Percentiles rank a stretch among this genome's conserved stretches.
These are phyloP conservation scores for Caenorhabditis sulstoni DNA, from an alignment of 2,888 invertebrate genomes.

Conservation along the genomic window DNA sequence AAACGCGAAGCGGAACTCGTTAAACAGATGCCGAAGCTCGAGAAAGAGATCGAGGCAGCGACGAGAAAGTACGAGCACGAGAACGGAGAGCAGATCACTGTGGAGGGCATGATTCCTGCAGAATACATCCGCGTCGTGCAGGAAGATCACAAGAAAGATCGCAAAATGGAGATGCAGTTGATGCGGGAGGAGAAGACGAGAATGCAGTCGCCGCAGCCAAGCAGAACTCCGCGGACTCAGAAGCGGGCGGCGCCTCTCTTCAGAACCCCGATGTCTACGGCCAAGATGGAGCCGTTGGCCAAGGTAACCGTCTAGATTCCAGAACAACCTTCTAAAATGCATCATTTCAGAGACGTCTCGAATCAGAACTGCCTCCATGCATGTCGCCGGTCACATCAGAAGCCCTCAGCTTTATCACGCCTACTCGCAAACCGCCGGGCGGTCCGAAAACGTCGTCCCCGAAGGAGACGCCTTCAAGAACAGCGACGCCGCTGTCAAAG, in stretches of 20 bases:
- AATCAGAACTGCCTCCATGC: constrained; percentile 35
- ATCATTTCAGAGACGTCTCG: constrained; percentile 40
- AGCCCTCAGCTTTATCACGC: constrained; percentile 53
- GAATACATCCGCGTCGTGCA: constrained; percentile 31
- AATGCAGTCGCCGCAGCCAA: constrained; percentile 36
- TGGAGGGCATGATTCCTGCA: constrained; percentile 42
- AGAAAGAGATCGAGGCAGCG: constrained; percentile 25
- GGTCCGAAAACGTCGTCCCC: constrained; percentile 57
- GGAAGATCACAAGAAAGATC: constrained; percentile 49
- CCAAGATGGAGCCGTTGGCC: constrained; percentile 48
- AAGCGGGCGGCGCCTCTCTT: constrained; percentile 42
- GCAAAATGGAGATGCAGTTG: constrained; percentile 42
- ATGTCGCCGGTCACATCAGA: constrained; percentile 48
- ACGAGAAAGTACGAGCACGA: constrained; percentile 28
- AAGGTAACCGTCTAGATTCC: constrained; percentile 20
- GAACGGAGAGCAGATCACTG: constrained; percentile 27
- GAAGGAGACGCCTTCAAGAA: constrained; percentile 13
- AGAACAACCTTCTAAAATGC: neutral
- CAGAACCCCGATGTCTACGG: constrained; percentile 40
- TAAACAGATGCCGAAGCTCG: constrained; percentile 20
- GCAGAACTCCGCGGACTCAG: constrained; percentile 29
- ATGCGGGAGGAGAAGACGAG: constrained; percentile 51
- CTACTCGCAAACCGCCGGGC: constrained; percentile 23
- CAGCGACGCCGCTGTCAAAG: constrained; percentile 32
- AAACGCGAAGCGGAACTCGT: constrained; percentile 50